A percentile compares a stretch with the other conserved stretches of the same genome.
Conservation (phyloP, 2,797 vertebrate species). For the Schizopygopsis pylzovi region DNA sequence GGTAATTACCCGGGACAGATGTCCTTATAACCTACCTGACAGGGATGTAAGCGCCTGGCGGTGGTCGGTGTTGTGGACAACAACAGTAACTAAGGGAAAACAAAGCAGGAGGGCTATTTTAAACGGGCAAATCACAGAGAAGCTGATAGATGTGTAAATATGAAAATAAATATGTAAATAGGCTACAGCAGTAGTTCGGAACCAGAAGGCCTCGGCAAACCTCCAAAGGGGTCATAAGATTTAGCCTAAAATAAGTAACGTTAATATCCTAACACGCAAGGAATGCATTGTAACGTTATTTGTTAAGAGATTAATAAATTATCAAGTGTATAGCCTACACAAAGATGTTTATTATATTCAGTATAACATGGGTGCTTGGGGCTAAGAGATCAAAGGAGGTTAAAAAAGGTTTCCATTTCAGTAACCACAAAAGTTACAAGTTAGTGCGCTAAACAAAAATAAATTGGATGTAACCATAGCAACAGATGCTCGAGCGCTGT, state of each 20-base stretch:
- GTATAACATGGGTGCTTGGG: background rate
- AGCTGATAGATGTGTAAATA: slow-evolving; percentile 30
- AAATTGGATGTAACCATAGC: slow-evolving; percentile 12
- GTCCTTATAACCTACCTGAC: slow-evolving; percentile 69
- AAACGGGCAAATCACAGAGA: background rate
- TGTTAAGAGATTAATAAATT: background rate
- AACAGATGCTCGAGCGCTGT: background rate
- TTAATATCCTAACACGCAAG: background rate
- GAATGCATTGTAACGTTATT: background rate
- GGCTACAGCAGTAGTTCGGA: background rate
- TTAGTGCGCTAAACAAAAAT: background rate
- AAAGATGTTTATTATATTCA: background rate
- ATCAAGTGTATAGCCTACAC: no score
- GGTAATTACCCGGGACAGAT: slow-evolving; percentile 80
- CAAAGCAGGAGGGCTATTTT: slow-evolving; percentile 11
- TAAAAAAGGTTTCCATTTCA: background rate
- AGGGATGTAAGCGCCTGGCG: slow-evolving; percentile 42
- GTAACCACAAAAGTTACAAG: background rate
- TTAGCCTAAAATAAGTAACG: background rate
- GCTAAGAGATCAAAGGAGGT: background rate
- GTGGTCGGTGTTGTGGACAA: background rate
- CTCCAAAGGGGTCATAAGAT: background rate
- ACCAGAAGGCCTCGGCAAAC: background rate
- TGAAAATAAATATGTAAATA: background rate
- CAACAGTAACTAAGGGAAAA: slow-evolving; percentile 2